These are phyloP conservation scores for Lerista edwardsae DNA, from an alignment of 2,797 vertebrate genomes.

Conservation along the genomic window DNA sequence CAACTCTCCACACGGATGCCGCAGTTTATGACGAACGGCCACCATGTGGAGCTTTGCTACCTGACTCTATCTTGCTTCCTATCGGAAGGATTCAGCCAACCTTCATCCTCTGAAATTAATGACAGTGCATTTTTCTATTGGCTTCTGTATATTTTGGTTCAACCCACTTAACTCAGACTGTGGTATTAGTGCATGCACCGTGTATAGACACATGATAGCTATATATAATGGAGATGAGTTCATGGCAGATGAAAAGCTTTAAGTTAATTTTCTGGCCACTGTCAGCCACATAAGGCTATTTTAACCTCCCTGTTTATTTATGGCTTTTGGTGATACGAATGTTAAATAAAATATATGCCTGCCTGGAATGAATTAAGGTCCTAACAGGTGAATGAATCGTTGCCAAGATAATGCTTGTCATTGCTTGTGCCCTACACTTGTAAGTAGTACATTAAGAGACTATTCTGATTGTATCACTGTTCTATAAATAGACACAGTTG, in stretches of 20 bases:
- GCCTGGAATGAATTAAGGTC: constrained; percentile 73
- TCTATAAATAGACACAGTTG: constrained; percentile 73
- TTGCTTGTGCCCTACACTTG: constrained; percentile 54
- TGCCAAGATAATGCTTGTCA: constrained; percentile 73
- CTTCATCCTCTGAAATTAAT: background rate
- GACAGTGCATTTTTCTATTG: background rate
- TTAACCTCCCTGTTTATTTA: constrained; percentile 68
- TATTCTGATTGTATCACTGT: constrained; percentile 50
- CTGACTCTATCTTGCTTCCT: background rate
- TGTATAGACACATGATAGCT: background rate
- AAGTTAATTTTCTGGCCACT: constrained; percentile 49
- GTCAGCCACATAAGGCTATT: constrained; percentile 55
- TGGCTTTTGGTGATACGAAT: constrained; percentile 46
- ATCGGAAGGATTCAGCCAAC: background rate
- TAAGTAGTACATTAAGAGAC: constrained; percentile 62
- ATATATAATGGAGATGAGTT: constrained; percentile 5
- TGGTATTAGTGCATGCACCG: background rate
- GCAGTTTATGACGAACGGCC: background rate
- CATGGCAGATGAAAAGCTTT: constrained; percentile 57
- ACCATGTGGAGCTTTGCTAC: background rate
- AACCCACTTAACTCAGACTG: background rate
- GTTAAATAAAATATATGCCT: constrained; percentile 72
- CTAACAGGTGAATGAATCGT: constrained; percentile 67
- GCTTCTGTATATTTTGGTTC: background rate
- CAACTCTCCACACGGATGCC: background rate